phyloP scores from a whole-genome alignment of 1,140 invertebrate species.

The Drosophila orosa region DNA sequence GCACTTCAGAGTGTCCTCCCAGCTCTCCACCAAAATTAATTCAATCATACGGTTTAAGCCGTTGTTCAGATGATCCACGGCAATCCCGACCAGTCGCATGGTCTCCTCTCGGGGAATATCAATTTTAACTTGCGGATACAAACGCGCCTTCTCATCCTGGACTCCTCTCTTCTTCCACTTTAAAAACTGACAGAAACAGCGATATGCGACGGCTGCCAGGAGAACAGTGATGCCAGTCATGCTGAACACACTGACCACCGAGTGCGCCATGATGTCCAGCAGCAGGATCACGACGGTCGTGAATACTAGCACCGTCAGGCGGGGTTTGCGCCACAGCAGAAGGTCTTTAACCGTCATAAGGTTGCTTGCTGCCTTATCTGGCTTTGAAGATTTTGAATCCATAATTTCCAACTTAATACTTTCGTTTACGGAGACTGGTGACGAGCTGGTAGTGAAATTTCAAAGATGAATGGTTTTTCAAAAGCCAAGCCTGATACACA shows the following conservation, averaged over 20 bases:
- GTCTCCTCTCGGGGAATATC: conserved; percentile 49
- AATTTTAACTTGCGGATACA: conserved; percentile 24
- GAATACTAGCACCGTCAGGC: conserved; percentile 43
- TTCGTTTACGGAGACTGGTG: not conserved
- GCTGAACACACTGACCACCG: conserved; percentile 63
- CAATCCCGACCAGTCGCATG: conserved; percentile 28
- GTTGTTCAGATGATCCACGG: conserved; percentile 36
- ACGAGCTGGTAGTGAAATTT: not conserved
- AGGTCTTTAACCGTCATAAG: conserved; percentile 29
- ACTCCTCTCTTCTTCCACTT: conserved; percentile 18
- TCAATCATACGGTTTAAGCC: conserved; percentile 20
- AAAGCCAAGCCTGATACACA: not conserved
- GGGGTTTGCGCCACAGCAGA: conserved; percentile 58
- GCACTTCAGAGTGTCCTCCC: conserved; percentile 53
- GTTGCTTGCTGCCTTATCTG: not conserved
- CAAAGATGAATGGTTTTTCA: no score
- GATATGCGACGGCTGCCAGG: conserved; percentile 31
- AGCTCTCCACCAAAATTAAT: conserved; percentile 52
- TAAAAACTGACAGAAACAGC: conserved; percentile 18
- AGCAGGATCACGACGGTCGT: conserved; percentile 30
- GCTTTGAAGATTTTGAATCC: not conserved
- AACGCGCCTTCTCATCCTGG: conserved; percentile 19
- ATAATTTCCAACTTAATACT: not conserved
- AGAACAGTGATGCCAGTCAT: conserved; percentile 49
- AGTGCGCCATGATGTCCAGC: conserved; percentile 53